Conservation (phyloP, 2,888 invertebrate species). For the Chorisops tibialis region DNA sequence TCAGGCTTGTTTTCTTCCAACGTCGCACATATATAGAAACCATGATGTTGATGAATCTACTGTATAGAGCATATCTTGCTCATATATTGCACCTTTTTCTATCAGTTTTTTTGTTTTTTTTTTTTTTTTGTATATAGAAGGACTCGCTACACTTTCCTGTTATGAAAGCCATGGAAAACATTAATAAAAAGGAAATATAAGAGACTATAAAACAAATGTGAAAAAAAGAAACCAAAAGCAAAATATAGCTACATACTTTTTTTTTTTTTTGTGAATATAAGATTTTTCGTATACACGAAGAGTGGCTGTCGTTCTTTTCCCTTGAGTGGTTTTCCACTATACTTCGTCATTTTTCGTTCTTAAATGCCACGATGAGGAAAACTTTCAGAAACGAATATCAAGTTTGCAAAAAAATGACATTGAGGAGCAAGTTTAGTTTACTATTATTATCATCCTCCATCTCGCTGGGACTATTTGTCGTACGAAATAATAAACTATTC, state of each 20-base stretch:
- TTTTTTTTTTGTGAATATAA: too few relatives aligned
- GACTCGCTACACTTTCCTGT: background rate
- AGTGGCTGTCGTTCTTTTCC: background rate
- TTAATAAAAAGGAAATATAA: background rate
- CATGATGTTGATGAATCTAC: background rate
- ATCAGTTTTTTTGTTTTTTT: background rate
- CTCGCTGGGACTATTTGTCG: too few relatives aligned
- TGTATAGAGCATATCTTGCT: background rate
- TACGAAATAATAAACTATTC: background rate
- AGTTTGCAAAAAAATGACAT: too few relatives aligned
- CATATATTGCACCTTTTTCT: background rate
- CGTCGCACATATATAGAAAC: background rate
- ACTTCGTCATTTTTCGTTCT: too few relatives aligned
- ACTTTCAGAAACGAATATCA: too few relatives aligned
- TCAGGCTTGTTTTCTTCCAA: slow-evolving; percentile 35
- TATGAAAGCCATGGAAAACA: background rate
- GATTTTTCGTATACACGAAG: background rate
- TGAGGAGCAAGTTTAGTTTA: too few relatives aligned
- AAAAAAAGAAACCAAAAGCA: too few relatives aligned
- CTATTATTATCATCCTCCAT: too few relatives aligned
- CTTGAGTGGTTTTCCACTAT: background rate
- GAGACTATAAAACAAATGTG: too few relatives aligned
- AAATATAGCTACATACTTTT: too few relatives aligned
- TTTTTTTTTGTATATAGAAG: background rate
- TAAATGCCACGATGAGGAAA: background rate